A percentile compares a stretch with the other conserved stretches of the same genome.
phyloP scores from a whole-genome alignment of 2,797 vertebrate genomes.

The Tauraco hartlaubi region DNA sequence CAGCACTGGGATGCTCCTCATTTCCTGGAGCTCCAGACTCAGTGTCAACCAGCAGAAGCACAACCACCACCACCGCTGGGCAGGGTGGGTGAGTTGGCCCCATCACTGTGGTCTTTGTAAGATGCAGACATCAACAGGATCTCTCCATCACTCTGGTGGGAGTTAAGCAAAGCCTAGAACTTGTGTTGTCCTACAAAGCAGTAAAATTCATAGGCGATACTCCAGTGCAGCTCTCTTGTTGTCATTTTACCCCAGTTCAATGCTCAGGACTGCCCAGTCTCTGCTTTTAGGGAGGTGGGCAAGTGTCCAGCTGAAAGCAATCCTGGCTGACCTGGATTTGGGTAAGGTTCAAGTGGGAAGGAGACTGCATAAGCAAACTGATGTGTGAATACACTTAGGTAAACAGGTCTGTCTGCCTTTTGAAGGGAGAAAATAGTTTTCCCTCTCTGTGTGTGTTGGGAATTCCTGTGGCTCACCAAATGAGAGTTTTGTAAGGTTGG shows the following conservation, averaged over 20 bases:
- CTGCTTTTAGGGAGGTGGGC: background rate
- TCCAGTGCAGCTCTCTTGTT: rapidly evolving
- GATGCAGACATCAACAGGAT: background rate
- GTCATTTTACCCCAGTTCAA: background rate
- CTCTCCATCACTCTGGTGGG: background rate
- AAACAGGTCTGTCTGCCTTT: background rate
- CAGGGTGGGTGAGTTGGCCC: background rate
- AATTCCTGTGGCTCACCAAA: background rate
- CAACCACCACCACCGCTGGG: too few relatives aligned
- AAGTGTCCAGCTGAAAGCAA: background rate
- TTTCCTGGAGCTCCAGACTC: background rate
- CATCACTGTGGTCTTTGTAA: background rate
- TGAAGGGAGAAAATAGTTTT: background rate
- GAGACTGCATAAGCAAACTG: background rate
- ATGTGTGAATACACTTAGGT: background rate
- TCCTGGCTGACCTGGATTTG: background rate
- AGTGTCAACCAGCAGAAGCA: background rate
- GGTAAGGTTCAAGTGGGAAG: background rate
- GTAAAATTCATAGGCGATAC: background rate
- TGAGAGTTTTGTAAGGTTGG: background rate
- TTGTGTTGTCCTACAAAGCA: background rate
- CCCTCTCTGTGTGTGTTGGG: background rate
- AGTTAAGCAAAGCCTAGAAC: background rate
- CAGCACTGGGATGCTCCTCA: background rate
- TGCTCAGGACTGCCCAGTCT: background rate